Conservation (phyloP, 1,140 invertebrate species). For the Macrobrachium nipponense region DNA sequence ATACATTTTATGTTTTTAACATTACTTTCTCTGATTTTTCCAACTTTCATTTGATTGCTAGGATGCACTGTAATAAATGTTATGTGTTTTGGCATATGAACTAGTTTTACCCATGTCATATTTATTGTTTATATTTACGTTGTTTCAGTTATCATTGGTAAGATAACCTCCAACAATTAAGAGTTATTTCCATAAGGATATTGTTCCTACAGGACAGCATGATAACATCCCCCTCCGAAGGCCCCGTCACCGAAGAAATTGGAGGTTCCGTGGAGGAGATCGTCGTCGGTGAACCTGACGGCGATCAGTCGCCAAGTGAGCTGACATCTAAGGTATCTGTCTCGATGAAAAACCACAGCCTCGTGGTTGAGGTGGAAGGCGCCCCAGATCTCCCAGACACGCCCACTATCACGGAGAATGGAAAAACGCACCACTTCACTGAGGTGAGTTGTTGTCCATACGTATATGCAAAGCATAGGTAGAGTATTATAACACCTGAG, state of each 20-base stretch:
- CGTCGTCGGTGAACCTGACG: slow-evolving; percentile 41
- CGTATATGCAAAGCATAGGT: no score
- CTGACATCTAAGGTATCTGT: slow-evolving; percentile 52
- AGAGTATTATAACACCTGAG: no score
- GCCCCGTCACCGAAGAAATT: slow-evolving; percentile 46
- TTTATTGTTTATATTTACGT: no score
- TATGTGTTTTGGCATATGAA: no score
- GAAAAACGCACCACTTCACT: slow-evolving; percentile 45
- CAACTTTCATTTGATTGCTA: no score
- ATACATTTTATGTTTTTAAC: no score
- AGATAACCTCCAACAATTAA: no score
- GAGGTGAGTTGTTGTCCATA: slow-evolving; percentile 18
- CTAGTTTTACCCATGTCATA: no score
- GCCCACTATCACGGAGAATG: slow-evolving; percentile 40
- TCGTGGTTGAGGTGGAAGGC: slow-evolving; percentile 56
- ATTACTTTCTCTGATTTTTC: no score
- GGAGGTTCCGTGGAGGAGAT: slow-evolving; percentile 45
- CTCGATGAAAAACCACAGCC: slow-evolving; percentile 57
- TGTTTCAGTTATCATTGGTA: no score
- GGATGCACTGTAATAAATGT: no score
- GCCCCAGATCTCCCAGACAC: slow-evolving; percentile 33
- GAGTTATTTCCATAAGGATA: slow-evolving; percentile 1
- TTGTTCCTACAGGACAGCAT: slow-evolving; percentile 45
- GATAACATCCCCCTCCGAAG: slow-evolving; percentile 52
- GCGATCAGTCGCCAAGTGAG: slow-evolving; percentile 21